Evolutionary conservation across 2,113 vertebrate genomes (phyloP), one percentile per base, ranked within the genome.

Genomic region (Arenaria interpres): DNA sequence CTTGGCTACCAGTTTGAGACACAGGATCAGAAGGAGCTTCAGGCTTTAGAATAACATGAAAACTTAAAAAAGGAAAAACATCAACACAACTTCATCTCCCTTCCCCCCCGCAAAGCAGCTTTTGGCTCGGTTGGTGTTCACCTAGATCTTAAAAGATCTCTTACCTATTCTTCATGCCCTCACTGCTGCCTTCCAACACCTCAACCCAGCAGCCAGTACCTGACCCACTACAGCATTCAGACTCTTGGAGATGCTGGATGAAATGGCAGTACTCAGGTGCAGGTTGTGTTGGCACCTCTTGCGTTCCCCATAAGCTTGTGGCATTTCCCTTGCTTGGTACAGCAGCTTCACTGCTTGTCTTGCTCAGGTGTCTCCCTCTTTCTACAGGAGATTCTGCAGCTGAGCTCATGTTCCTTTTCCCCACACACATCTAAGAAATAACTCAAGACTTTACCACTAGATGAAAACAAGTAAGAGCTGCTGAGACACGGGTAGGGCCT

Each of bases 1-100:
- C 88, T 96, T 95, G 95, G 91, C 92, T 94, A 96, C 81, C 94
- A 85, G 2, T 66, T 91, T 83, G 72, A 78, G 96, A 79, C 82
- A 77, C 3, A 16, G 67, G 78, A 96, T 88, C 67, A 94, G 85
- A 94, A 46, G 25, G 50, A 94, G 39, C 62, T 88, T 95, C 2
- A 41, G 86, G 62, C 33, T 89, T 95, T 22, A 90, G n/a, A 96
- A 93, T 33, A 94, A 85, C 62, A 82, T 16, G n/a, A 94, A 93
- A 90, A 50, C 30, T 77, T 73, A 4, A 50, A 84, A 84, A 80
- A 67, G 37, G 27, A 76, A 73, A 77, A 28, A 51, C 24, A 37
- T 77, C 11, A 93, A 59, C 32, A 83, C 59, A 88, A n/a, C 32
- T 91, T 66, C 50, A 80, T 25, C 43, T 85, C 62, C 59, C 16